Conservation (phyloP, 2,888 invertebrate genomes). For the Idaea straminata region DNA sequence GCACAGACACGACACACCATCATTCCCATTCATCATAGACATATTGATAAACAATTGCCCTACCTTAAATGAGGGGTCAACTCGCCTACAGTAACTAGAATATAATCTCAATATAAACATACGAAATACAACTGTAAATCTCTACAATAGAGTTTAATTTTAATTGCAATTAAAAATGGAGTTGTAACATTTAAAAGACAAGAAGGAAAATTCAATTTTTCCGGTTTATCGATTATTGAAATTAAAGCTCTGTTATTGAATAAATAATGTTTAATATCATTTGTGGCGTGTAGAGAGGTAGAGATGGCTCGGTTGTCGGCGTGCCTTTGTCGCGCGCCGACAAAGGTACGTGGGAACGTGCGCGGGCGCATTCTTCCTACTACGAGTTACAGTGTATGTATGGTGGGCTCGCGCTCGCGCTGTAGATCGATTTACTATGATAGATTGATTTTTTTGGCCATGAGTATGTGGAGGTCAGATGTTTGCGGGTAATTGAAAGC, state of each 20-base stretch:
- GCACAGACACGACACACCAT: slow-evolving; percentile 59
- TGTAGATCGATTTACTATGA: slow-evolving; percentile 54
- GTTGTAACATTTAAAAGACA: slow-evolving; percentile 33
- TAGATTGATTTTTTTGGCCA: slow-evolving; percentile 42
- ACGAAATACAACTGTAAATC: slow-evolving; percentile 28
- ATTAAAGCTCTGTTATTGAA: slow-evolving; percentile 29
- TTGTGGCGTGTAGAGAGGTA: slow-evolving; percentile 35
- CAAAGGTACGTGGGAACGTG: slow-evolving; percentile 78
- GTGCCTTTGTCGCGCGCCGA: slow-evolving; percentile 73
- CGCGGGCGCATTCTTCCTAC: slow-evolving; percentile 65
- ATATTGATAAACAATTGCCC: slow-evolving; percentile 79
- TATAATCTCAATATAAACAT: neutral
- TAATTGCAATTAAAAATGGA: slow-evolving; percentile 7
- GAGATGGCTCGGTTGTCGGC: slow-evolving; percentile 65
- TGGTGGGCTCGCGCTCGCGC: slow-evolving; percentile 13
- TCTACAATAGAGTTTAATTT: slow-evolving; percentile 19
- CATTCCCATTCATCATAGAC: slow-evolving; percentile 71
- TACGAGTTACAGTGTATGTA: slow-evolving; percentile 63
- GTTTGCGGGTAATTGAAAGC: slow-evolving; percentile 3
- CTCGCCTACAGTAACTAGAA: slow-evolving; percentile 37
- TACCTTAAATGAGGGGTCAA: slow-evolving; percentile 78
- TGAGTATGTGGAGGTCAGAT: slow-evolving; percentile 28
- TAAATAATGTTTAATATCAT: slow-evolving; percentile 36
- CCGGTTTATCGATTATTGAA: slow-evolving; percentile 23
- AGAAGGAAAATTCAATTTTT: slow-evolving; percentile 47